These are phyloP conservation scores for Isurus oxyrinchus DNA, from an alignment of 2,113 vertebrate genomes.

Conservation along the genomic window DNA sequence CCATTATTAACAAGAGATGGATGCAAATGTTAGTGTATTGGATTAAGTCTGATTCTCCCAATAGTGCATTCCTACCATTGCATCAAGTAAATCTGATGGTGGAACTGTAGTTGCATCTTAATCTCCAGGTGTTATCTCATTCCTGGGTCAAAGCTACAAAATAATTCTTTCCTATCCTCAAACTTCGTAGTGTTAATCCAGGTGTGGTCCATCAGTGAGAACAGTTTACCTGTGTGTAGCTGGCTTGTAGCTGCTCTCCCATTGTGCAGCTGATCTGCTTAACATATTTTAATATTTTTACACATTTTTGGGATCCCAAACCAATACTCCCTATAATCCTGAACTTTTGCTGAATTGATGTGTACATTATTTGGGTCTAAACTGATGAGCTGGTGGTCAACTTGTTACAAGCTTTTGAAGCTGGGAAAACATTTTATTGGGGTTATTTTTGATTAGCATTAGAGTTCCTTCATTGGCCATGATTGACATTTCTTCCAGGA, in stretches of 20 bases:
- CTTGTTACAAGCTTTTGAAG: not conserved
- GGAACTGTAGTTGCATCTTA: not conserved
- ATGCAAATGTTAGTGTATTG: not conserved
- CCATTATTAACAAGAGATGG: not conserved
- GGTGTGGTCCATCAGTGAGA: not conserved
- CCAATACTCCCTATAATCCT: not conserved
- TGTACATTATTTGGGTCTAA: not conserved
- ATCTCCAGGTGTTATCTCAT: not conserved
- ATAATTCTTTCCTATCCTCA: not conserved
- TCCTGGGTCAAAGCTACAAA: not conserved
- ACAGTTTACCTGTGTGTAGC: not conserved
- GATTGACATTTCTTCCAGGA: not conserved
- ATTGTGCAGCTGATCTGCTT: not conserved
- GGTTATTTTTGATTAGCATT: no score
- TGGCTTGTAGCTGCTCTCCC: not conserved
- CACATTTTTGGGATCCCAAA: not conserved
- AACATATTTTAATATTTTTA: not conserved
- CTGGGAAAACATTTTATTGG: not conserved
- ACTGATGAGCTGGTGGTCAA: not conserved
- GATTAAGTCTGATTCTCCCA: not conserved
- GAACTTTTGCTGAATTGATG: not conserved
- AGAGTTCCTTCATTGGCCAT: not conserved
- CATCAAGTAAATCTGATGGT: not conserved
- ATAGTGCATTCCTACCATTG: not conserved
- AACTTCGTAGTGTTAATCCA: not conserved